Evolutionary conservation across 2,797 vertebrate species (phyloP).

Genomic region (Cetoscarus ocellatus): DNA sequence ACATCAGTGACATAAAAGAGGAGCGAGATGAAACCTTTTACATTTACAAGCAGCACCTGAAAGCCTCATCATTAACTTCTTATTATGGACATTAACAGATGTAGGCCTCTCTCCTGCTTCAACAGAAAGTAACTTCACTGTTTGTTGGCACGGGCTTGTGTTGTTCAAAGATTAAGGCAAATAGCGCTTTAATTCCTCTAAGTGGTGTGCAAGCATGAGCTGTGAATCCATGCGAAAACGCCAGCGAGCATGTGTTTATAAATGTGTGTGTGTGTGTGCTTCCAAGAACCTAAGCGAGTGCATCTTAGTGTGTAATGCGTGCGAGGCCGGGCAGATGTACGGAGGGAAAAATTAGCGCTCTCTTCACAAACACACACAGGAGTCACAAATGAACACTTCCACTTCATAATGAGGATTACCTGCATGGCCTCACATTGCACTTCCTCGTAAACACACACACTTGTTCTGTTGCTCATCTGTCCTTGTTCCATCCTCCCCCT

Average conservation of each 20-base stretch:
- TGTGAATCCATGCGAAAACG: conserved; percentile 55
- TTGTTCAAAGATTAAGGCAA: conserved; percentile 61
- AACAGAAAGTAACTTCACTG: conserved; percentile 31
- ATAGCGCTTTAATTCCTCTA: conserved; percentile 58
- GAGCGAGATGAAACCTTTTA: too few species aligned
- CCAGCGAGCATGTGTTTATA: conserved; percentile 65
- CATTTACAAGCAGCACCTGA: neutral
- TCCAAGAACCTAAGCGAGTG: conserved; percentile 77
- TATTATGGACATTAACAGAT: neutral
- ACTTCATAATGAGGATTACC: conserved; percentile 82
- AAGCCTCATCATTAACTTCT: neutral
- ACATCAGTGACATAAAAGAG: too few species aligned
- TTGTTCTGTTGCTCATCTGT: conserved; percentile 61
- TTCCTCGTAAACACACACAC: conserved; percentile 49
- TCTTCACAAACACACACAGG: conserved; percentile 54
- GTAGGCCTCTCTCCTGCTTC: neutral
- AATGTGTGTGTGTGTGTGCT: conserved; percentile 52
- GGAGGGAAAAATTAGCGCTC: conserved; percentile 67
- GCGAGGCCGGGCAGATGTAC: conserved; percentile 79
- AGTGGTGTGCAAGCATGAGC: conserved; percentile 54
- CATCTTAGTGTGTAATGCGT: conserved; percentile 84
- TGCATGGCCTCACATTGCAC: conserved; percentile 80
- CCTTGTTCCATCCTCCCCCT: conserved; percentile 55
- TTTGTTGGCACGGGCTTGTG: conserved; percentile 23
- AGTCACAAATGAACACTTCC: conserved; percentile 78